A percentile compares a stretch with the other conserved stretches of the same genome.
These are phyloP conservation scores for Salvator merianae DNA, from an alignment of 2,113 vertebrate genomes.

Conservation along the genomic window DNA sequence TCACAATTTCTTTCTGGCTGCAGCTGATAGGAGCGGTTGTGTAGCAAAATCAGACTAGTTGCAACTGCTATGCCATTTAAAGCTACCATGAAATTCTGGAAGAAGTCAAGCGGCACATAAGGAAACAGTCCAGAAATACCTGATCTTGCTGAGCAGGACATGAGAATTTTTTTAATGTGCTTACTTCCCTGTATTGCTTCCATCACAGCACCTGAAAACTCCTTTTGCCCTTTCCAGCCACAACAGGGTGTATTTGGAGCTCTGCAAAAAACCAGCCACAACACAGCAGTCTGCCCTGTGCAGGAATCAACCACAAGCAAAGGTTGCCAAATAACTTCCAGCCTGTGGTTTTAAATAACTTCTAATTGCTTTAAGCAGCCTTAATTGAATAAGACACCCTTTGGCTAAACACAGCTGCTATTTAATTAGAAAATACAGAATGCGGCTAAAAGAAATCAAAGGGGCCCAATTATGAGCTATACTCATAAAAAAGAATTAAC, in stretches of 20 bases:
- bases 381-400: slow-evolving; percentile 21
- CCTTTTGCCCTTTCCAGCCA: slow-evolving; percentile 12
- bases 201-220: neutral
- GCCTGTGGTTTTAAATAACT: slow-evolving; percentile 16
- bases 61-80: neutral
- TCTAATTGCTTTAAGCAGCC: slow-evolving; percentile 25
- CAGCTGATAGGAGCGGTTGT: too few relatives aligned
- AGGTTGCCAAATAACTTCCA: slow-evolving; percentile 18
- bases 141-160: neutral
- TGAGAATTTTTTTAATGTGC: neutral
- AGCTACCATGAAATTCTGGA: neutral
- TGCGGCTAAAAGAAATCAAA: slow-evolving; percentile 12
- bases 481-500: slow-evolving; percentile 4
- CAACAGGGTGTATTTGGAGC: neutral
- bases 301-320: slow-evolving; percentile 5
- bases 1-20: too few relatives aligned
- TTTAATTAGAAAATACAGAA: slow-evolving; percentile 17
- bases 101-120: neutral
- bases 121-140: neutral
- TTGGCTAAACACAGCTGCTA: slow-evolving; percentile 21
- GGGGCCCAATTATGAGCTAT: slow-evolving; percentile 14
- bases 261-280: neutral
- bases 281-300: neutral
- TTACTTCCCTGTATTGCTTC: neutral
- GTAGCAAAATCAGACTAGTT: neutral